These are phyloP conservation scores for Magallana nippona DNA, from an alignment of 2,888 invertebrate species.

Conservation along the genomic window DNA sequence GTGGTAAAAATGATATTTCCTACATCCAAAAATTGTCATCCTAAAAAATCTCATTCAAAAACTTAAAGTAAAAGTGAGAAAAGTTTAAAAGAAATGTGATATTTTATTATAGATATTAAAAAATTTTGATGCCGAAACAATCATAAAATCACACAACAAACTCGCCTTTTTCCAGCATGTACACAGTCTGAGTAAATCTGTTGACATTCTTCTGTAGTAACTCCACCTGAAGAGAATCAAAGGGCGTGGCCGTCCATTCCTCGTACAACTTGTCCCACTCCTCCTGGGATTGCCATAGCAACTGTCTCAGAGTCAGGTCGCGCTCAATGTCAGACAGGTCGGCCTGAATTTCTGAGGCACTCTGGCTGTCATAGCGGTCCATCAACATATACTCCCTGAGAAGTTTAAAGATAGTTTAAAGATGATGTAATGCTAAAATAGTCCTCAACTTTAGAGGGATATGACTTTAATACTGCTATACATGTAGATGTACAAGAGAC, in stretches of 20 bases:
- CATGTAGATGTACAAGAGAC: not conserved
- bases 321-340: conserved; percentile 79
- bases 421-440: not conserved
- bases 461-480: not conserved
- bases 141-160: not conserved
- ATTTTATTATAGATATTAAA: too few species aligned
- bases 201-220: conserved; percentile 79
- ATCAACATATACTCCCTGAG: conserved; percentile 69
- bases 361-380: conserved; percentile 71
- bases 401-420: not conserved
- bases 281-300: conserved; percentile 79
- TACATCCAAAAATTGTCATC: too few species aligned
- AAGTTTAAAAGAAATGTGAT: too few species aligned
- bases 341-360: conserved; percentile 75
- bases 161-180: conserved; percentile 79
- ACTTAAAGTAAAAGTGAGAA: too few species aligned
- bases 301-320: conserved; percentile 76
- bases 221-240: conserved; percentile 78
- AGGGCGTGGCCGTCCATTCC: conserved; percentile 77
- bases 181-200: conserved; percentile 80
- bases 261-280: conserved; percentile 78
- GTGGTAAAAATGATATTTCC: too few species aligned
- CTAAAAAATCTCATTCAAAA: too few species aligned
- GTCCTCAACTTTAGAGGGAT: not conserved
- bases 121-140: too few species aligned